These are phyloP conservation scores for Metopolophium dirhodum DNA, from an alignment of 1,140 invertebrate genomes.

Conservation along the genomic window DNA sequence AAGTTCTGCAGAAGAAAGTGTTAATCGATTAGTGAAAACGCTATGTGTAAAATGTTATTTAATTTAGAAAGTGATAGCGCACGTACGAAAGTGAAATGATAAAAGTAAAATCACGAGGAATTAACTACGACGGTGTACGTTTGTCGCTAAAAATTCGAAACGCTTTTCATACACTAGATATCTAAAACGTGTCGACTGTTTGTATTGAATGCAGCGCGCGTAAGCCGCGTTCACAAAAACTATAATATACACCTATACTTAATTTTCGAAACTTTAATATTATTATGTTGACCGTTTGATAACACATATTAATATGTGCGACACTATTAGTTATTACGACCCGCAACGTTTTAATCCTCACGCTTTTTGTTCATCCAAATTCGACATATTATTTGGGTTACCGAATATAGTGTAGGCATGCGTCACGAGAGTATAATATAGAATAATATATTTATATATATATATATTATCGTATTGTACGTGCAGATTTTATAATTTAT, in stretches of 20 bases:
- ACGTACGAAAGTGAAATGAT: conserved; percentile 56
- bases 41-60: conserved; percentile 55
- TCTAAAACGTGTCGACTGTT: conserved; percentile 45
- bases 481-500: background rate
- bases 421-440: too few species aligned
- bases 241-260: background rate
- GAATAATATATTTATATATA: background rate
- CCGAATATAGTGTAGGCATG: background rate
- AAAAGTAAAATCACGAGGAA: conserved; percentile 53
- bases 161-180: conserved; percentile 38
- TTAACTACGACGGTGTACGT: conserved; percentile 24
- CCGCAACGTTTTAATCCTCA: background rate
- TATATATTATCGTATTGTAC: too few species aligned
- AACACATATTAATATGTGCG: background rate
- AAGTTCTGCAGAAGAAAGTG: conserved; percentile 57
- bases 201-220: background rate
- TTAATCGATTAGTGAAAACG: conserved; percentile 57
- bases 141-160: conserved; percentile 53
- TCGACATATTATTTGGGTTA: background rate
- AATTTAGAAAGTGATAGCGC: conserved; percentile 57
- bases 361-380: background rate
- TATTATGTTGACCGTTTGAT: background rate
- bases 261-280: background rate
- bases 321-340: background rate
- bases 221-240: background rate